Percentiles rank a stretch among this genome's conserved stretches.
phyloP scores from a whole-genome alignment of 2,113 vertebrate species.

The cat (Felis catus) region DNA sequence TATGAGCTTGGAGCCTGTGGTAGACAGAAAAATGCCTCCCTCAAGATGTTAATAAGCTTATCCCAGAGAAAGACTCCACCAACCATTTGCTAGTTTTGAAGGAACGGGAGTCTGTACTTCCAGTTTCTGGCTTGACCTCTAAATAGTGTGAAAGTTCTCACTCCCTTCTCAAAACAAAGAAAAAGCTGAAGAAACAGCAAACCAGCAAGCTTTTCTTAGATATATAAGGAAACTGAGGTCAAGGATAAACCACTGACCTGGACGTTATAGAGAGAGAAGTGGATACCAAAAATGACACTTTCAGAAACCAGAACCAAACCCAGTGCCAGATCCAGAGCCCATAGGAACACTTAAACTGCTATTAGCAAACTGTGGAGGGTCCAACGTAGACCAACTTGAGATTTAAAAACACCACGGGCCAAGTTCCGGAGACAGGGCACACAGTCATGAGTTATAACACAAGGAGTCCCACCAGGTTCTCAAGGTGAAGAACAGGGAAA shows the following conservation, averaged over 20 bases:
- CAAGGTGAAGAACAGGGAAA: background rate
- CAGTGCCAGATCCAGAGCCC: rapidly evolving
- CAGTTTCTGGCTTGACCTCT: background rate
- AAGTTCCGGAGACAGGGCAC: too few species aligned
- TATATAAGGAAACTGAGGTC: background rate
- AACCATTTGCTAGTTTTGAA: background rate
- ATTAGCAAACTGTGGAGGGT: background rate
- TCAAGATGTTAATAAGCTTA: background rate
- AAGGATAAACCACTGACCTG: background rate
- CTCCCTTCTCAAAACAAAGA: background rate
- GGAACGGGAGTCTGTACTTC: background rate
- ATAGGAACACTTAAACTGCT: background rate
- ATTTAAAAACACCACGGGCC: background rate
- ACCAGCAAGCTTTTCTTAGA: background rate
- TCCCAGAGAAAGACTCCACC: background rate
- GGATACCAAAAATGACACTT: background rate
- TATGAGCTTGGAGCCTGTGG: background rate
- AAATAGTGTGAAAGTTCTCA: background rate
- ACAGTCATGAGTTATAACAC: background rate
- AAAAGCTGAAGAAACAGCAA: background rate
- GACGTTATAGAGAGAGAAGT: background rate
- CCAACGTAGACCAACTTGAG: background rate
- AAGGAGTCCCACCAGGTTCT: background rate
- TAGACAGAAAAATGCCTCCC: background rate
- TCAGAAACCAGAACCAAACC: background rate